phyloP scores from a whole-genome alignment of 2,888 invertebrate species.

The Flexamia atlantica region DNA sequence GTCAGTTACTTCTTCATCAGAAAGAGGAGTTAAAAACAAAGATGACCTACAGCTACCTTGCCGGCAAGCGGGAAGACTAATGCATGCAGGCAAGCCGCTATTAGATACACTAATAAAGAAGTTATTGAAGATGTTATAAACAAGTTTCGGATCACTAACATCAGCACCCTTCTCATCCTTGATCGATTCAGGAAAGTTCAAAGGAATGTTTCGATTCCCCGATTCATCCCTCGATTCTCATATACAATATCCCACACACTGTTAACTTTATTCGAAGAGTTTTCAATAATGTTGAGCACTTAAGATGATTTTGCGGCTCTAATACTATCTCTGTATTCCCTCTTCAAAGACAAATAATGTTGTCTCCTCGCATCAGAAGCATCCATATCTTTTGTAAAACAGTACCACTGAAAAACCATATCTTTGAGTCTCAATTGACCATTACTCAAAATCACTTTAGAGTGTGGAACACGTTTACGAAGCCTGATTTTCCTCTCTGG shows the following conservation, averaged over 20 bases:
- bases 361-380: conserved; percentile 35
- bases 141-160: not conserved
- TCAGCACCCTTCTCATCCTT: not conserved
- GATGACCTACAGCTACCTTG: not conserved
- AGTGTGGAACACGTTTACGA: not conserved
- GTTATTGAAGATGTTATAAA: conserved; percentile 1
- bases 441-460: not conserved
- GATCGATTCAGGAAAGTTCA: not conserved
- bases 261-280: conserved; percentile 36
- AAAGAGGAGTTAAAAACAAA: not conserved
- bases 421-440: not conserved
- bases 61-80: not conserved
- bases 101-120: not conserved
- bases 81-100: not conserved
- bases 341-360: conserved; percentile 20
- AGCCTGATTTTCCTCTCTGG: not conserved
- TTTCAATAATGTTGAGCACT: conserved; percentile 2
- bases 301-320: conserved; percentile 4
- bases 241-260: not conserved
- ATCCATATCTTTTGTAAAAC: conserved; percentile 19
- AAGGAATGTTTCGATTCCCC: not conserved
- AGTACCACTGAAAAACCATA: conserved; percentile 1
- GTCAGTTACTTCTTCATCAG: too few species aligned
- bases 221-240: conserved; percentile 26
- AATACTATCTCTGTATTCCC: conserved; percentile 3